These are phyloP conservation scores for Silurus lanzhouensis DNA, from an alignment of 2,797 vertebrate genomes.

Conservation along the genomic window DNA sequence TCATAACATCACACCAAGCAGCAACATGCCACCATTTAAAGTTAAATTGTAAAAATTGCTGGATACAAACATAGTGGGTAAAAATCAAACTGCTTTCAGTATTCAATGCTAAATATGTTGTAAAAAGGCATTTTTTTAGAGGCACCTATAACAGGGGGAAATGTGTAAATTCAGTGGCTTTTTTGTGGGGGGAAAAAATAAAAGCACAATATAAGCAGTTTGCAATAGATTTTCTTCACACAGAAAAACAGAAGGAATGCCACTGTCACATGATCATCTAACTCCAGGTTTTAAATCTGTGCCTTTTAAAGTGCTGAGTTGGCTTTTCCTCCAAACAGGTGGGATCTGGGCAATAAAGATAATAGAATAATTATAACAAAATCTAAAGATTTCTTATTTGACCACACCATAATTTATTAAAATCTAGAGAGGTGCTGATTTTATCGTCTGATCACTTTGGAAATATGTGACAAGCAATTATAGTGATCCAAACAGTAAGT, in stretches of 20 bases:
- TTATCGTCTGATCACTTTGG: background rate
- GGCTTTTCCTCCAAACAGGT: constrained; percentile 76
- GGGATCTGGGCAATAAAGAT: constrained; percentile 67
- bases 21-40: constrained; percentile 6
- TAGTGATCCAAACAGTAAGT: background rate
- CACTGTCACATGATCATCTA: constrained; percentile 63
- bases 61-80: background rate
- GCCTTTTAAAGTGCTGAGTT: constrained; percentile 61
- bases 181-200: background rate
- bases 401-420: background rate
- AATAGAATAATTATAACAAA: background rate
- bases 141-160: background rate
- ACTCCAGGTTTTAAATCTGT: constrained; percentile 69
- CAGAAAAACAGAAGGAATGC: background rate
- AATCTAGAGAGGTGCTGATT: background rate
- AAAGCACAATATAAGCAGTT: constrained; percentile 16
- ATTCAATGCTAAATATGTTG: background rate
- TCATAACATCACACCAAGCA: constrained; percentile 8
- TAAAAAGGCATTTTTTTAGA: background rate
- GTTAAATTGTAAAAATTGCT: background rate
- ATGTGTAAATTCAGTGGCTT: background rate
- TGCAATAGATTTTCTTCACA: constrained; percentile 20
- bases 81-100: constrained; percentile 5
- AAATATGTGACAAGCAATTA: background rate
- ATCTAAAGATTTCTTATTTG: background rate